phyloP scores from a whole-genome alignment of 2,113 vertebrate genomes.

The Electrona antarctica region DNA sequence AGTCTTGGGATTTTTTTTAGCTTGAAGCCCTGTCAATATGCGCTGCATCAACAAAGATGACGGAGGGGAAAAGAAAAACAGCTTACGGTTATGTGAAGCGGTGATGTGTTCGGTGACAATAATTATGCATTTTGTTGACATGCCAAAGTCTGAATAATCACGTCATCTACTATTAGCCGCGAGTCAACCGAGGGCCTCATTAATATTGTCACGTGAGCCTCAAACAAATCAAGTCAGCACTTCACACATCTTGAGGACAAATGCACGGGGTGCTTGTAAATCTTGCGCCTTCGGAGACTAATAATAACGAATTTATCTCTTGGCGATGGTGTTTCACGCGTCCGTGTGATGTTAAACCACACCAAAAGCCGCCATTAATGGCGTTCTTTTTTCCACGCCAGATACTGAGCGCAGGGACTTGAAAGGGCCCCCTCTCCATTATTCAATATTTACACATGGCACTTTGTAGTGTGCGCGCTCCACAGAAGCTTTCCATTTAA shows the following conservation, averaged over 20 bases:
- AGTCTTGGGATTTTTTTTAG: not conserved
- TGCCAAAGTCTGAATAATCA: slow-evolving; percentile 44
- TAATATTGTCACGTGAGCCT: slow-evolving; percentile 64
- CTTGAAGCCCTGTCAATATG: not conserved
- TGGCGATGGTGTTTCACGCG: slow-evolving; percentile 60
- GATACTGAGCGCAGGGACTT: slow-evolving; percentile 69
- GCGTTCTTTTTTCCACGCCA: slow-evolving; percentile 46
- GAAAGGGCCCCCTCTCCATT: slow-evolving; percentile 69
- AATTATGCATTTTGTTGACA: slow-evolving; percentile 16
- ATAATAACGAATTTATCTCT: slow-evolving; percentile 75
- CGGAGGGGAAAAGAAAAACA: too few relatives aligned
- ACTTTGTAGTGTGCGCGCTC: slow-evolving; percentile 69
- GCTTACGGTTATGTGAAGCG: not conserved
- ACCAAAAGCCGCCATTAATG: slow-evolving; percentile 77
- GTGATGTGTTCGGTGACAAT: not conserved
- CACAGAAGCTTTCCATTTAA: slow-evolving; percentile 79
- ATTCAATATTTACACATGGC: slow-evolving; percentile 77
- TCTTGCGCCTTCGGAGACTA: slow-evolving; percentile 63
- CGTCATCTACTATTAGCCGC: slow-evolving; percentile 12
- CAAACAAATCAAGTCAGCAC: slow-evolving; percentile 53
- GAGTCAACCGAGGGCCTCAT: slow-evolving; percentile 36
- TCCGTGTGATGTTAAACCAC: slow-evolving; percentile 73
- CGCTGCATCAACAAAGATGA: too few relatives aligned
- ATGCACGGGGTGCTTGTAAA: slow-evolving; percentile 62
- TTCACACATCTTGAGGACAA: slow-evolving; percentile 69